Evolutionary conservation across 2,888 invertebrate species (phyloP).

Genomic region (Aromia moschata): DNA sequence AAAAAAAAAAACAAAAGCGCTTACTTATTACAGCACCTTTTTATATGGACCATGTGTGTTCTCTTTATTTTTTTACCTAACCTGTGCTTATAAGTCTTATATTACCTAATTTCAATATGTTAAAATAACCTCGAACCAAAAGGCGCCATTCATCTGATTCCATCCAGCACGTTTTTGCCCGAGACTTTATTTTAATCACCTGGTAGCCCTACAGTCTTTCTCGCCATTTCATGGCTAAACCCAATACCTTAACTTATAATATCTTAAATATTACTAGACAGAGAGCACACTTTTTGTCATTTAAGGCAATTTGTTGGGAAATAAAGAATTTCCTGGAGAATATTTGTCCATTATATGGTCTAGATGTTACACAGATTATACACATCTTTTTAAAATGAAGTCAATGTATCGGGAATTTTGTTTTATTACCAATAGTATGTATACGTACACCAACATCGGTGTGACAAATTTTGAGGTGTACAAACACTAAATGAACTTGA

Average conservation of each 20-base stretch:
- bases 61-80: conserved; percentile 45
- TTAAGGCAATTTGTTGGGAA: conserved; percentile 51
- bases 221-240: conserved; percentile 42
- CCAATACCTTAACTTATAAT: conserved; percentile 45
- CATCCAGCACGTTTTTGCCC: conserved; percentile 26
- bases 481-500: no score
- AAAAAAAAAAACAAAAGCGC: conserved; percentile 32
- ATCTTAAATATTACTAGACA: conserved; percentile 48
- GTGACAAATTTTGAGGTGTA: no score
- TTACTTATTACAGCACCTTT: conserved; percentile 50
- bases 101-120: conserved; percentile 41
- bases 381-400: no score
- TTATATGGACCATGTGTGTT: conserved; percentile 53
- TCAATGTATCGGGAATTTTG: no score
- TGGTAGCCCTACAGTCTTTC: conserved; percentile 62
- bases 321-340: conserved; percentile 9
- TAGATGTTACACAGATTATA: no score
- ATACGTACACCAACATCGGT: no score
- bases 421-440: no score
- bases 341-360: neutral
- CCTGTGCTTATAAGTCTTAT: conserved; percentile 54
- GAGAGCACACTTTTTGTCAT: conserved; percentile 55
- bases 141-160: conserved; percentile 14
- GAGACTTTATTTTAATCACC: conserved; percentile 55
- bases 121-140: conserved; percentile 27